These are phyloP conservation scores for Nephila pilipes DNA, from an alignment of 1,140 invertebrate genomes.

Conservation along the genomic window DNA sequence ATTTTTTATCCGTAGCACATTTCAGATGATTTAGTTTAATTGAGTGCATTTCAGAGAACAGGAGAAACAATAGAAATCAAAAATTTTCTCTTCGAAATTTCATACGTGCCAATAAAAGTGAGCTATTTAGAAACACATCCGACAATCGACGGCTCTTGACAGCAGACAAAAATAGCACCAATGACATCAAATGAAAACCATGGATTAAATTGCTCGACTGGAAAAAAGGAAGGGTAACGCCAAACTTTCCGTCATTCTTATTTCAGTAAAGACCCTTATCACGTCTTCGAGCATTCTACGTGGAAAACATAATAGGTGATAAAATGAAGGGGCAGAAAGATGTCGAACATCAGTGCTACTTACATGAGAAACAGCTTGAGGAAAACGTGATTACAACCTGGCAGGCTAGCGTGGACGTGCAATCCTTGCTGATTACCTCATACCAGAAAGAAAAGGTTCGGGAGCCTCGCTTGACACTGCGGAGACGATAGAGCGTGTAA, in stretches of 20 bases:
- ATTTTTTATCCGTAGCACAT: no score
- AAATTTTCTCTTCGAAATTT: no score
- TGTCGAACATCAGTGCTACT: constrained; percentile 63
- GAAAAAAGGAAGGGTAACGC: background rate
- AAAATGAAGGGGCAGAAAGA: constrained; percentile 58
- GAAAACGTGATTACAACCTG: constrained; percentile 65
- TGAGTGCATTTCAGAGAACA: no score
- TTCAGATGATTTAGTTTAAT: no score
- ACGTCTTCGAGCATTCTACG: constrained; percentile 55
- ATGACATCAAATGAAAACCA: constrained; percentile 56
- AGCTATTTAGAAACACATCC: background rate
- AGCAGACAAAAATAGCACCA: background rate
- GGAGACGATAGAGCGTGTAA: constrained; percentile 31
- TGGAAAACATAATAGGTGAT: constrained; percentile 72
- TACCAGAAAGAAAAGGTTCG: background rate
- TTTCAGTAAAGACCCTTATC: constrained; percentile 51
- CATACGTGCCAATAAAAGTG: no score
- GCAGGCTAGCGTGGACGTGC: constrained; percentile 33
- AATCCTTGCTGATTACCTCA: constrained; percentile 36
- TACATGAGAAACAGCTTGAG: constrained; percentile 49
- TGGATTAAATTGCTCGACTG: constrained; percentile 55
- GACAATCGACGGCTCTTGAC: background rate
- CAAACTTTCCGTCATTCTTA: constrained; percentile 55
- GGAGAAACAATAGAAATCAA: no score
- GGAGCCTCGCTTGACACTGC: background rate